Conservation (phyloP, 2,888 invertebrate species). For the Xestia xanthographa region DNA sequence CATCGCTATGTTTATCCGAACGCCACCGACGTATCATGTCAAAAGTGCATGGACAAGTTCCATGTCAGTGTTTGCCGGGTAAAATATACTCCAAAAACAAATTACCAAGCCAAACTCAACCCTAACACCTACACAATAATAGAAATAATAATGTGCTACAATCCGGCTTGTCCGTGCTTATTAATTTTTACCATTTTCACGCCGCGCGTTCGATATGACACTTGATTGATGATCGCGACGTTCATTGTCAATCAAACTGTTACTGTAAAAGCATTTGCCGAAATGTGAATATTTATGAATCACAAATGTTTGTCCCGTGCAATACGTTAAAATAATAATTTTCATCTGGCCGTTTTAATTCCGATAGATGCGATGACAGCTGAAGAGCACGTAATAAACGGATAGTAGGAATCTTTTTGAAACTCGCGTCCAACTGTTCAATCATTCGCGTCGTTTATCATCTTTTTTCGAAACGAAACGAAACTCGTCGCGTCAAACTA, state of each 20-base stretch:
- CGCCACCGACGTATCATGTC: conserved; percentile 74
- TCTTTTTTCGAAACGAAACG: conserved; percentile 80
- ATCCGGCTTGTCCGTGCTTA: conserved; percentile 61
- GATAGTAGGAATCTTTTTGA: conserved; percentile 82
- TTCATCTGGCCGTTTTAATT: conserved; percentile 79
- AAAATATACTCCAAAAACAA: conserved; percentile 60
- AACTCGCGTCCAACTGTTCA: conserved; percentile 85
- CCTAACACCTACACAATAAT: conserved; percentile 57
- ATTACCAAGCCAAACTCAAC: conserved; percentile 60
- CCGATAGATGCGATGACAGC: conserved; percentile 75
- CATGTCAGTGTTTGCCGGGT: conserved; percentile 63
- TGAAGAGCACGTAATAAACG: conserved; percentile 73
- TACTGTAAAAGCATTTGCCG: conserved; percentile 83
- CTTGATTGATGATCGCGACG: conserved; percentile 85
- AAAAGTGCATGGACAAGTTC: conserved; percentile 86
- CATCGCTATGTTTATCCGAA: conserved; percentile 74
- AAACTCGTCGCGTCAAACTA: conserved; percentile 86
- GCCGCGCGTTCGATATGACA: conserved; percentile 80
- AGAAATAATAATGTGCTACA: conserved; percentile 51
- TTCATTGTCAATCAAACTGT: conserved; percentile 86
- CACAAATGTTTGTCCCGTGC: conserved; percentile 66
- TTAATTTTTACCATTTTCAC: conserved; percentile 76
- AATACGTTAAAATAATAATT: conserved; percentile 82
- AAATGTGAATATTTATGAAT: conserved; percentile 89
- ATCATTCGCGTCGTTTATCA: conserved; percentile 89